Evolutionary conservation across 1,140 invertebrate genomes (phyloP).

Genomic region (Temnothorax curvispinosus): DNA sequence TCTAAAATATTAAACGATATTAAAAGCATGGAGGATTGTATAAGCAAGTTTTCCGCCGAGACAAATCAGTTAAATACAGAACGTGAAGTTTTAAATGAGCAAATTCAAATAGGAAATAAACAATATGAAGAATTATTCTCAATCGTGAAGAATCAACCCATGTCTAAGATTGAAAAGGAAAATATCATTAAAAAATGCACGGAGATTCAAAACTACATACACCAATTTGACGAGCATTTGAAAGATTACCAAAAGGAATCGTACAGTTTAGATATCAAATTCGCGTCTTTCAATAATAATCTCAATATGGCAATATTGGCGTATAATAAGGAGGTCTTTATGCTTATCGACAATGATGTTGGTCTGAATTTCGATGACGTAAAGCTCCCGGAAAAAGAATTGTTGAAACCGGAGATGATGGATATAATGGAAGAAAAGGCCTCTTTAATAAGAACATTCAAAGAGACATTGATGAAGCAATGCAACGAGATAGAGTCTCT

Average conservation of each 20-base stretch:
- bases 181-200: constrained; percentile 72
- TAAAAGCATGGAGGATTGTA: constrained; percentile 60
- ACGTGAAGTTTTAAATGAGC: constrained; percentile 38
- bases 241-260: constrained; percentile 78
- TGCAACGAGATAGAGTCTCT: constrained; percentile 50
- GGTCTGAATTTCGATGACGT: constrained; percentile 72
- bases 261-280: constrained; percentile 77
- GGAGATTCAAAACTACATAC: constrained; percentile 72
- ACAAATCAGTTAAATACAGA: constrained; percentile 70
- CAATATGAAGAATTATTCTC: constrained; percentile 67
- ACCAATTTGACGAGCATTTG: constrained; percentile 75
- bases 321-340: constrained; percentile 78
- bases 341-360: constrained; percentile 64
- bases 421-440: constrained; percentile 67
- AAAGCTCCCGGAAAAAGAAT: constrained; percentile 75
- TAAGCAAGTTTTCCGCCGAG: constrained; percentile 62
- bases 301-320: constrained; percentile 74
- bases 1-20: constrained; percentile 59
- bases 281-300: constrained; percentile 70
- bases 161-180: constrained; percentile 75
- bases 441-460: constrained; percentile 69
- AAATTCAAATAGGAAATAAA: constrained; percentile 60
- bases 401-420: constrained; percentile 69
- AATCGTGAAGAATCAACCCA: constrained; percentile 73
- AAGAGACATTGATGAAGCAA: constrained; percentile 65